Evolutionary conservation across 1,140 invertebrate species (phyloP).

Genomic region (Sycophila sp.): DNA sequence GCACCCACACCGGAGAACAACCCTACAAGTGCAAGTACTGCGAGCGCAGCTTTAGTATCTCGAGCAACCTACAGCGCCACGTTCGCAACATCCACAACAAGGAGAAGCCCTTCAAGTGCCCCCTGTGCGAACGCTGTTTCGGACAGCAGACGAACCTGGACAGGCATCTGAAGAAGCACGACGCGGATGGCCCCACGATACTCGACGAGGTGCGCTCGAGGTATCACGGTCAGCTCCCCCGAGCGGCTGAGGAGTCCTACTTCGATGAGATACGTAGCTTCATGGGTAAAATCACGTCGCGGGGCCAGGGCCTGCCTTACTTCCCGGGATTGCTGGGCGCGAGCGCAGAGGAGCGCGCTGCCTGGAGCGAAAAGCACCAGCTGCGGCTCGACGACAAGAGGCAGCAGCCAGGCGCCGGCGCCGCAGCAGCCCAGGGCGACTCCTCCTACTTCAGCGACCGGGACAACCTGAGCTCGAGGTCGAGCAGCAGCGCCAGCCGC

Average conservation of each 20-base stretch:
- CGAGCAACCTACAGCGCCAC: constrained; percentile 97
- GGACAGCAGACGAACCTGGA: constrained; percentile 99
- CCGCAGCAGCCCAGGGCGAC: constrained; percentile 49
- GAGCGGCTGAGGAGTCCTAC: constrained; percentile 80
- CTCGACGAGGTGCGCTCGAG: constrained; percentile 70
- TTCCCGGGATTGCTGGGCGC: constrained; percentile 57
- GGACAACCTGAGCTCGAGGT: constrained; percentile 69
- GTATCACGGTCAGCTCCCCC: constrained; percentile 56
- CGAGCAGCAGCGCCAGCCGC: constrained; percentile 65
- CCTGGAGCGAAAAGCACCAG: constrained; percentile 60
- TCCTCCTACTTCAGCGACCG: constrained; percentile 70
- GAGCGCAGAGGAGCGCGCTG: constrained; percentile 44
- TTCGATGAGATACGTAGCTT: constrained; percentile 94
- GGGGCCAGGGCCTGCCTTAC: constrained; percentile 61
- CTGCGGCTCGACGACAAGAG: constrained; percentile 63
- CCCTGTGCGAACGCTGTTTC: constrained; percentile 90
- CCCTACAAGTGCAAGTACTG: constrained; percentile 99
- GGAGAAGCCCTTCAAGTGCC: constrained; percentile 89
- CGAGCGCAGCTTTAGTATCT: constrained; percentile 98
- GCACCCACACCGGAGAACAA: constrained; percentile 98
- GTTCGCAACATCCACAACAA: constrained; percentile 99
- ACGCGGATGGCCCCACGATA: constrained; percentile 85
- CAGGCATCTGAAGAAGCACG: constrained; percentile 97
- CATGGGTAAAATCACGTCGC: constrained; percentile 87
- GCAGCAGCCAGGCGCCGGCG: neutral